Evolutionary conservation across 1,140 invertebrate species (phyloP).

Genomic region (Brachionus manjavacas): DNA sequence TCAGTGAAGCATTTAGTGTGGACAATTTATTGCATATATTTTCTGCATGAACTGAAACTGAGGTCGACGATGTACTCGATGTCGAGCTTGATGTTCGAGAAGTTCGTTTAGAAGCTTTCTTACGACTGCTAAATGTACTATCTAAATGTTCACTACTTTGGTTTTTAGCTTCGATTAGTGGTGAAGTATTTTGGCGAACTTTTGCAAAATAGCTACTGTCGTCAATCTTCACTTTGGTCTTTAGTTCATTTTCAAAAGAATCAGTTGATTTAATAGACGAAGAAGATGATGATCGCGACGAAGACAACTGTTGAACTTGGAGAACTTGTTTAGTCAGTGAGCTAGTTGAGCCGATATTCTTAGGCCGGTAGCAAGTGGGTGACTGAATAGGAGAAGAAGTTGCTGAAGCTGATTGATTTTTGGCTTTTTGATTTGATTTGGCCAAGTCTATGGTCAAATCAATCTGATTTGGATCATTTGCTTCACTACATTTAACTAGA

Average conservation of each 20-base stretch:
- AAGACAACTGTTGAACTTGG: not conserved
- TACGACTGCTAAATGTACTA: not conserved
- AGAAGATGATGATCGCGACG: not conserved
- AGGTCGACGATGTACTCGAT: constrained; percentile 1
- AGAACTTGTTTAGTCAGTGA: not conserved
- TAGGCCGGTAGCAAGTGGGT: not conserved
- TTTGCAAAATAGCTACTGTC: constrained; percentile 11
- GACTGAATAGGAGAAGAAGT: not conserved
- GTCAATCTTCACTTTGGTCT: not conserved
- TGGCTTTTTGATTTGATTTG: not conserved
- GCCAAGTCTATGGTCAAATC: not conserved
- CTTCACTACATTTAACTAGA: not conserved
- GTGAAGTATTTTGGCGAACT: not conserved
- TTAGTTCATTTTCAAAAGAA: constrained; percentile 17
- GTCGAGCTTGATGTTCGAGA: constrained; percentile 32
- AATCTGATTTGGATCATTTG: not conserved
- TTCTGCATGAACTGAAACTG: not conserved
- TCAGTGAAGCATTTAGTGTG: not conserved
- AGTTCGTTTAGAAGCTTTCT: not conserved
- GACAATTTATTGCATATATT: not conserved
- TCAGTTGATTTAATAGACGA: constrained; percentile 21
- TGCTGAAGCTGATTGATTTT: not conserved
- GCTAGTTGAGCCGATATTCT: not conserved
- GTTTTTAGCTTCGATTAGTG: not conserved
- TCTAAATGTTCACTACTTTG: not conserved